Conservation (phyloP, 1,140 invertebrate genomes). For the Aphidius ervi region DNA sequence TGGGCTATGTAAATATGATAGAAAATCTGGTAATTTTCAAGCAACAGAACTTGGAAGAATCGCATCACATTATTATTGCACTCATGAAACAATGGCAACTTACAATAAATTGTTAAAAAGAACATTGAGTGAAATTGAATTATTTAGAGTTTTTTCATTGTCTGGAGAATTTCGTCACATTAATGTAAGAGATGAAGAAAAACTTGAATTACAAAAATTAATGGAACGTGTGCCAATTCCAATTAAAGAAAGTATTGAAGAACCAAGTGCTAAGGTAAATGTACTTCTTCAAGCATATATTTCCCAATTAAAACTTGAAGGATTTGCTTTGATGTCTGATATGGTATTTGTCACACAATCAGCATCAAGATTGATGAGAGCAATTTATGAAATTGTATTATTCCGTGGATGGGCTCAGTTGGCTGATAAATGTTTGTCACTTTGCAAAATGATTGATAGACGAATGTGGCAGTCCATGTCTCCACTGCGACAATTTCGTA, state of each 20-base stretch:
- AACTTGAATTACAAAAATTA: constrained; percentile 93
- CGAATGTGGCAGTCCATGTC: constrained; percentile 99
- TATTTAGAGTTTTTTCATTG: constrained; percentile 98
- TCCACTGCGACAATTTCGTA: constrained; percentile 93
- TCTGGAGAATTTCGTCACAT: constrained; percentile 92
- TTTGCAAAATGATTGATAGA: constrained; percentile 99
- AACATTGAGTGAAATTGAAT: constrained; percentile 94
- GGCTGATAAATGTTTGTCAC: constrained; percentile 89
- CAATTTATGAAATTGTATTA: constrained; percentile 94
- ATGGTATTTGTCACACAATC: constrained; percentile 99
- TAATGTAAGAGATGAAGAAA: constrained; percentile 95
- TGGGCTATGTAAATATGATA: constrained; percentile 92
- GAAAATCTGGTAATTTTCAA: constrained; percentile 91
- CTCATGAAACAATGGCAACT: constrained; percentile 92
- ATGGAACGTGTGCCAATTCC: constrained; percentile 98
- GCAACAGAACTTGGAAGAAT: constrained; percentile 93
- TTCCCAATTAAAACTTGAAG: constrained; percentile 96
- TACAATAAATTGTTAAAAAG: constrained; percentile 97
- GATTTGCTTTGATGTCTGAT: constrained; percentile 97
- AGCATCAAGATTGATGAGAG: constrained; percentile 89
- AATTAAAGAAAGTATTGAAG: constrained; percentile 98
- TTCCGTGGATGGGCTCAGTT: constrained; percentile 94
- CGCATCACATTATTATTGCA: constrained; percentile 97
- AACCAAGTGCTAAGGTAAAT: constrained; percentile 95
- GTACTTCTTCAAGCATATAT: constrained; percentile 97